phyloP scores from a whole-genome alignment of 1,140 invertebrate species.

The Pemphigus obesinymphae region DNA sequence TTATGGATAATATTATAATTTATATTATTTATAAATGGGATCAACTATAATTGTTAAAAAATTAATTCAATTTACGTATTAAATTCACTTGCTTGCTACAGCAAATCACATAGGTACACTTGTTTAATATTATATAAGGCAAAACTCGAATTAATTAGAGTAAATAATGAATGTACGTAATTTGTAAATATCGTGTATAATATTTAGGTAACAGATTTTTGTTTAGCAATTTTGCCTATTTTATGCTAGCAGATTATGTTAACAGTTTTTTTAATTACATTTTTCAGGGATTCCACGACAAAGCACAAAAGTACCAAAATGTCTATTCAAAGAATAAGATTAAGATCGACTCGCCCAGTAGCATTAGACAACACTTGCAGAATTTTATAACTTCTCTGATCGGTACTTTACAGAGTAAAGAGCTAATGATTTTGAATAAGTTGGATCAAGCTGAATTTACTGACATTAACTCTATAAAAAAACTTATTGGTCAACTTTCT shows the following conservation, averaged over 20 bases:
- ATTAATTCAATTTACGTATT: too few relatives aligned
- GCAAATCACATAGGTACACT: neutral
- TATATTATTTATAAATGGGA: too few relatives aligned
- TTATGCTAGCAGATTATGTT: too few relatives aligned
- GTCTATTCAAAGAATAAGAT: neutral
- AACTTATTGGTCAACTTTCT: neutral
- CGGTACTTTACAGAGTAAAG: constrained; percentile 18
- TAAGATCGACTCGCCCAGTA: too few relatives aligned
- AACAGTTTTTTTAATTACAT: too few relatives aligned
- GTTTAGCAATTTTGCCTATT: too few relatives aligned
- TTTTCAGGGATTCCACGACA: neutral
- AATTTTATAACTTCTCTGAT: constrained; percentile 30
- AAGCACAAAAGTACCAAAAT: neutral
- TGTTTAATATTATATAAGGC: neutral
- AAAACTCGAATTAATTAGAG: neutral
- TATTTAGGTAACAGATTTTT: neutral
- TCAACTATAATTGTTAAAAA: too few relatives aligned
- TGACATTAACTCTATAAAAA: neutral
- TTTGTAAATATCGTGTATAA: too few relatives aligned
- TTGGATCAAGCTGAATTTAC: neutral
- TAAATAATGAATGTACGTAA: neutral
- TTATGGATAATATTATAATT: too few relatives aligned
- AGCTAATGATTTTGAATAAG: neutral
- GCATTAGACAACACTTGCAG: too few relatives aligned
- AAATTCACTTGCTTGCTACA: too few relatives aligned